Evolutionary conservation across 2,113 vertebrate species (phyloP).

Genomic region (Chauna torquata): DNA sequence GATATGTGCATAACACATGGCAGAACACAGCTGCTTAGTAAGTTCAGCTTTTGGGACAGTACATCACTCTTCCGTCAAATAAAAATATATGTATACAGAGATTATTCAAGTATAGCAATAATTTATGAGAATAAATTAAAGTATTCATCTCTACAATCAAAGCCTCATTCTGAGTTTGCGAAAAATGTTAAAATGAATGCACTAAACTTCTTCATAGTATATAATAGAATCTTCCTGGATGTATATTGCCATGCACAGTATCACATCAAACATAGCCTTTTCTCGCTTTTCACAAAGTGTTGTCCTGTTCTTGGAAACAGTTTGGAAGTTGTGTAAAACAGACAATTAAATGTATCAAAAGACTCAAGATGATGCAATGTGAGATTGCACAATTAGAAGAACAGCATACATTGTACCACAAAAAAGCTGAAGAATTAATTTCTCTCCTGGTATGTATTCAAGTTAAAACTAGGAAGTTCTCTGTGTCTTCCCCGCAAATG

Average conservation of each 20-base stretch:
- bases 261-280: background rate
- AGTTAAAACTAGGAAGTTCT: background rate
- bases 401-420: background rate
- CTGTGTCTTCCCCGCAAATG: background rate
- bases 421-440: background rate
- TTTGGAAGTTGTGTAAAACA: background rate
- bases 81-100: background rate
- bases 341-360: background rate
- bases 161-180: background rate
- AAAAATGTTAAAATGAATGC: background rate
- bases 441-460: background rate
- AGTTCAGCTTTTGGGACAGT: background rate
- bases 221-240: background rate
- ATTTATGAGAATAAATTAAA: background rate
- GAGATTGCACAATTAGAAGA: background rate
- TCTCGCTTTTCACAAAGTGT: background rate
- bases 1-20: background rate
- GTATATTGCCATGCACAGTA: background rate
- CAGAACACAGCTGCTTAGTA: background rate
- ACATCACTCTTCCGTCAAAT: background rate
- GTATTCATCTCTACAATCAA: background rate
- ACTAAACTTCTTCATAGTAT: background rate
- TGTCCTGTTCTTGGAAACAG: background rate
- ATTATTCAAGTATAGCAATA: background rate
- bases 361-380: background rate